phyloP scores from a whole-genome alignment of 2,888 invertebrate genomes.

The Hyalella azteca region DNA sequence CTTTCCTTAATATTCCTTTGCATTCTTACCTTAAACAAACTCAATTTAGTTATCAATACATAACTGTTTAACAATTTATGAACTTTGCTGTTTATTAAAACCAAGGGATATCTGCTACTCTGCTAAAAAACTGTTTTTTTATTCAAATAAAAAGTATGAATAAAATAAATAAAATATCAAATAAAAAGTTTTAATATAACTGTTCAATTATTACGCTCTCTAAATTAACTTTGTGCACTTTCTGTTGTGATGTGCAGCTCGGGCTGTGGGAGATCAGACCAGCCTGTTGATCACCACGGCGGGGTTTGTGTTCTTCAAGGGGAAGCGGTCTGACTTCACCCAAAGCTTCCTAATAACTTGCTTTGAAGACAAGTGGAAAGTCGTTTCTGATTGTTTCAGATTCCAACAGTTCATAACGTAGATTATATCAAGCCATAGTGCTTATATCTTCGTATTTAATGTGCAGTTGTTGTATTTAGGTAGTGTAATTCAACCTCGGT shows the following conservation, averaged over 20 bases:
- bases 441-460: too few species aligned
- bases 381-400: conserved; percentile 86
- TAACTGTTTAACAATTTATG: not conserved
- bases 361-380: conserved; percentile 90
- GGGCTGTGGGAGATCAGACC: conserved; percentile 74
- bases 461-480: too few species aligned
- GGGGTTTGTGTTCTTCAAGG: conserved; percentile 79
- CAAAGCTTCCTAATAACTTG: conserved; percentile 88
- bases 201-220: too few species aligned
- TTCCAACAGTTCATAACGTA: conserved; percentile 42
- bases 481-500: too few species aligned
- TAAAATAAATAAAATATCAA: too few species aligned
- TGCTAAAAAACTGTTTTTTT: too few species aligned
- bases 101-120: not conserved
- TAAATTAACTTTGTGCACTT: too few species aligned
- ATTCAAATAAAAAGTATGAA: too few species aligned
- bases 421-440: too few species aligned
- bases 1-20: not conserved
- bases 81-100: not conserved
- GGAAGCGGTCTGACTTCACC: conserved; percentile 72
- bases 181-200: too few species aligned
- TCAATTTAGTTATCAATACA: not conserved
- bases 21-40: not conserved
- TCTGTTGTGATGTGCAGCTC: not conserved
- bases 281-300: conserved; percentile 84